These are phyloP conservation scores for Elephas maximus DNA, from an alignment of 2,113 vertebrate genomes.

Conservation along the genomic window DNA sequence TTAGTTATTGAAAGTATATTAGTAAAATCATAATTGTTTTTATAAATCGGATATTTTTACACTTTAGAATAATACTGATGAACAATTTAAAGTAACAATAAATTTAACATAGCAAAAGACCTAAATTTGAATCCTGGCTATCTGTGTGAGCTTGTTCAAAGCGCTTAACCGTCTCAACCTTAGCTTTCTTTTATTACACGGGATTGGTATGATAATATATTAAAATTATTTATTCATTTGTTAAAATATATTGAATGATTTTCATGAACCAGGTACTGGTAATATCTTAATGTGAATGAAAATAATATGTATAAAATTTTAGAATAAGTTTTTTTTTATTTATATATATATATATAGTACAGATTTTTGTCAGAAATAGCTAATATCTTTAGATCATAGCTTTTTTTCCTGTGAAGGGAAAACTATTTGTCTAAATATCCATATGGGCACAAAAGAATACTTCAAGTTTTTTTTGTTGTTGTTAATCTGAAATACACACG, in stretches of 20 bases:
- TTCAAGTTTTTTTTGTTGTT: background rate
- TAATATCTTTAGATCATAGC: background rate
- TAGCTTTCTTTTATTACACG: background rate
- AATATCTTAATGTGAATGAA: background rate
- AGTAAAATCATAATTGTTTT: conserved; percentile 22
- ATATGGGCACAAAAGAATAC: background rate
- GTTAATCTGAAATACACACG: background rate
- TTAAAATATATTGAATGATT: background rate
- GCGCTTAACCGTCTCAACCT: background rate
- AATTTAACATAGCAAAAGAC: background rate
- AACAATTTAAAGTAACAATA: conserved; percentile 1
- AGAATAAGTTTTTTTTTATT: background rate
- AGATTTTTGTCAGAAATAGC: background rate
- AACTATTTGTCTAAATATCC: background rate
- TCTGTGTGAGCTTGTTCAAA: background rate
- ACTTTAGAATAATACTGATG: background rate
- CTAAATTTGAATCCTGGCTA: background rate
- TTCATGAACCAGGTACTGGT: background rate
- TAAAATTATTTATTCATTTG: background rate
- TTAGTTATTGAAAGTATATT: conserved; percentile 10
- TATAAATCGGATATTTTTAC: background rate
- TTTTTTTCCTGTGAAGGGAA: background rate
- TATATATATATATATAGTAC: background rate
- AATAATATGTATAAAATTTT: background rate
- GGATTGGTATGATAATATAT: background rate